Conservation (phyloP, 1,140 invertebrate genomes). For the Proales similis region DNA sequence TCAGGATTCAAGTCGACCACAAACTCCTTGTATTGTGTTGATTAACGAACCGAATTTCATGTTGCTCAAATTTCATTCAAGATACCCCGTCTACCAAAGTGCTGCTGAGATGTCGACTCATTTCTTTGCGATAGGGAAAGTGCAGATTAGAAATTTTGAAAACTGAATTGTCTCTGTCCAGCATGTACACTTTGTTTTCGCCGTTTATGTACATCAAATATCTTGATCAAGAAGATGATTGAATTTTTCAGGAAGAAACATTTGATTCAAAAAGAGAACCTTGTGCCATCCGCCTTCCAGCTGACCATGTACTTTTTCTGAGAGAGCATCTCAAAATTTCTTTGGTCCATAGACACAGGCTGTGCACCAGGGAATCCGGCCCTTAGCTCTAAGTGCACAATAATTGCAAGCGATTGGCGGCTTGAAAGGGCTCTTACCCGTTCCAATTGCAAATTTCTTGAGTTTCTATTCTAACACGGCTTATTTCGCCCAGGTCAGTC, state of each 20-base stretch:
- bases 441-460: slow-evolving; percentile 75
- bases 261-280: slow-evolving; percentile 54
- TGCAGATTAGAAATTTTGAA: slow-evolving; percentile 72
- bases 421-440: slow-evolving; percentile 44
- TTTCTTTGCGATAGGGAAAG: slow-evolving; percentile 70
- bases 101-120: slow-evolving; percentile 63
- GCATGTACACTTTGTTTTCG: slow-evolving; percentile 75
- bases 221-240: slow-evolving; percentile 54
- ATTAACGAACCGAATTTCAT: not conserved
- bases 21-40: slow-evolving; percentile 67
- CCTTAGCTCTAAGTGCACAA: slow-evolving; percentile 46
- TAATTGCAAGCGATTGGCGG: not conserved
- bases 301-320: slow-evolving; percentile 84
- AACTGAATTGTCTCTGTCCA: slow-evolving; percentile 90
- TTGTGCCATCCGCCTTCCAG: slow-evolving; percentile 97
- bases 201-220: slow-evolving; percentile 93
- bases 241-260: slow-evolving; percentile 1
- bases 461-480: slow-evolving; percentile 66
- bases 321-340: slow-evolving; percentile 70
- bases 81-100: slow-evolving; percentile 88
- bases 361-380: slow-evolving; percentile 88
- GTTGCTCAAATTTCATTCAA: slow-evolving; percentile 40
- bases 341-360: slow-evolving; percentile 84
- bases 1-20: slow-evolving; percentile 72
- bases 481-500: slow-evolving; percentile 57